Base-by-base conservation (phyloP, 2,113 vertebrate genomes). In the Takifugu bimaculatus region DNA sequence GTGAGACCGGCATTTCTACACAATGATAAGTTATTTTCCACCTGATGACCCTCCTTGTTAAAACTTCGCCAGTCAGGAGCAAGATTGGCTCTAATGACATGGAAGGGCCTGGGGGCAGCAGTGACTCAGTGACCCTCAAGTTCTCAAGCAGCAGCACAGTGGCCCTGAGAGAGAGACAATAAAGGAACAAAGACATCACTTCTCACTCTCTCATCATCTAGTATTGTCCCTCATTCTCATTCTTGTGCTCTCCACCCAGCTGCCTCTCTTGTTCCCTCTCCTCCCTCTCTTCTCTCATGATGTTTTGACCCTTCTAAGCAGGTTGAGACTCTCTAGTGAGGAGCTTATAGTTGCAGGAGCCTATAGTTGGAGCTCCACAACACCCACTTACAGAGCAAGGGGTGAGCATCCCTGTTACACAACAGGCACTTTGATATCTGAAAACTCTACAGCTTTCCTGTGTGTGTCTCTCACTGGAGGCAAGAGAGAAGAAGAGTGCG, bases 361-460 rank as follows among this genome's bases (percentile, higher is more conserved):
- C 84, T 89, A 85, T 88, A 88, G 89, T 87, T 77, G 81, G 82
- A 80, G 79, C 82, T 85, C 78, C 60, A 54, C 76, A 82, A 90
- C 90, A 88, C 91, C 90, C 90, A 91, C 91, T 87, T 85, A 77
- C 71, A 88, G 87, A 88, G 88, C 89, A 89, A 88, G 83, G 86
- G 89, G 86, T 85, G 81, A 90, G 74, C 57, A 65, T 88, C 80
- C 79, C 75, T 45, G 86, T 90, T 91, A 89, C 71, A 89, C 89
- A 91, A 89, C 82, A 78, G 75, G 75, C 76, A 82, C 86, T 88
- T 82, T 81, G 81, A 88, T 85, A 82, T 87, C 74, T 80, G 77
- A 83, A 88, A 89, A 83, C 75, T 80, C 75, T 73, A 79, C 75
- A 14, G 74, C 79, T 80, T 65, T 81, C 82, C 75, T 70, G 74